phyloP scores from a whole-genome alignment of 2,888 invertebrate species.

The Labia minor region DNA sequence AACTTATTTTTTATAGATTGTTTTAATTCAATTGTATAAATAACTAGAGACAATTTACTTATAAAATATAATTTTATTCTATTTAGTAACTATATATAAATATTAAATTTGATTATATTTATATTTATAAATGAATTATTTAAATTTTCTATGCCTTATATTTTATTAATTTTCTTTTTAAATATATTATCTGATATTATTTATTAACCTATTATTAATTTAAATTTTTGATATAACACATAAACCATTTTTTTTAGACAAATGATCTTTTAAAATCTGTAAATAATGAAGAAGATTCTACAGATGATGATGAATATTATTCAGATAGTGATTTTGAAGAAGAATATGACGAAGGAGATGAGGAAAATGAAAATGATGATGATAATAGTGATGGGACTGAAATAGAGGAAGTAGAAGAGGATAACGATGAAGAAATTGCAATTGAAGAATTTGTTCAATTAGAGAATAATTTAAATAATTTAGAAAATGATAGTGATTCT shows the following conservation, averaged over 20 bases:
- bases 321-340: conserved; percentile 37
- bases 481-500: conserved; percentile 18
- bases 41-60: too few relatives aligned
- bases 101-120: too few relatives aligned
- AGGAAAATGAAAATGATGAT: conserved; percentile 21
- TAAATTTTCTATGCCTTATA: too few relatives aligned
- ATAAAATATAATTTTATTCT: too few relatives aligned
- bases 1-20: too few relatives aligned
- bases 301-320: conserved; percentile 37
- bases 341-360: conserved; percentile 31
- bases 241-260: conserved; percentile 17
- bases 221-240: too few relatives aligned
- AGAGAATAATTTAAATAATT: conserved; percentile 17
- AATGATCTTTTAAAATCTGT: conserved; percentile 21
- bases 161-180: too few relatives aligned
- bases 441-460: conserved; percentile 21
- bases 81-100: too few relatives aligned
- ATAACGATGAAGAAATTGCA: conserved; percentile 19
- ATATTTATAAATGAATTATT: too few relatives aligned
- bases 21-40: too few relatives aligned
- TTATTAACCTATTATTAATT: too few relatives aligned
- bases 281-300: conserved; percentile 27
- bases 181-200: too few relatives aligned
- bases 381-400: conserved; percentile 21
- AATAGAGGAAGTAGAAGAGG: conserved; percentile 20